Evolutionary conservation across 2,888 invertebrate species (phyloP), one percentile per base, ranked within the genome.

Genomic region (Hypselothyrea guttata): DNA sequence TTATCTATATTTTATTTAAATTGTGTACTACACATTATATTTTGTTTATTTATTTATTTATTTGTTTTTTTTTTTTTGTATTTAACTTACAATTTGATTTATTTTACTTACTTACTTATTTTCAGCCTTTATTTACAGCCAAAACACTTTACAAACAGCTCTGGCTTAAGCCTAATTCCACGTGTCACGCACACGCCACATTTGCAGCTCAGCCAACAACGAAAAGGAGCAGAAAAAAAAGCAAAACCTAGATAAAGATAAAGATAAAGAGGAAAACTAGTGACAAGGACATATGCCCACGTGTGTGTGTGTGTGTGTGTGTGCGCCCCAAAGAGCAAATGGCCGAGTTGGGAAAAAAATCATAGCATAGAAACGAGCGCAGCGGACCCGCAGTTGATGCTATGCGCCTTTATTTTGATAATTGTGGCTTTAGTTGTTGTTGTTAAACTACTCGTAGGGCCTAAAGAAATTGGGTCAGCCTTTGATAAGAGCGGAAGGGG

Each of bases 281-380:
- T 40, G 41, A 41, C 56, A 49, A 12, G 11, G 34, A 34, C 22
- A 55, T 54, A 45, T 45, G 34, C 48, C 9, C 44, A 45, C 30
- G 37, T 31, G n/a, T 15, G 47, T 28, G 31, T 8, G n/a, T 8
- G 16, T 0, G 9, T 35, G 35, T 35, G 13, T 35, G 8, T 35
- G 7, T 4, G 8, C 35, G 0, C 35, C 22, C 28, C 18, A 8
- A 9, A 45, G 22, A 35, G 31, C 28, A 22, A 22, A 22, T 22
- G 2, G 22, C 22, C 22, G 45, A 31, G 16, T 13, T 13, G 13
- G n/a, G 7, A 3, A 12, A 51, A 54, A 58, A 59, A 55, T 22
- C 44, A 8, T 71, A 65, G 69, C 71, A 54, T 59, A 71, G 52
- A 34, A 65, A 56, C 41, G n/a, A 9, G 69, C 47, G 65, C 55